Percentiles rank a stretch among this genome's conserved stretches.
These are phyloP conservation scores for Hemaris fuciformis DNA, from an alignment of 2,888 invertebrate genomes.

Conservation along the genomic window DNA sequence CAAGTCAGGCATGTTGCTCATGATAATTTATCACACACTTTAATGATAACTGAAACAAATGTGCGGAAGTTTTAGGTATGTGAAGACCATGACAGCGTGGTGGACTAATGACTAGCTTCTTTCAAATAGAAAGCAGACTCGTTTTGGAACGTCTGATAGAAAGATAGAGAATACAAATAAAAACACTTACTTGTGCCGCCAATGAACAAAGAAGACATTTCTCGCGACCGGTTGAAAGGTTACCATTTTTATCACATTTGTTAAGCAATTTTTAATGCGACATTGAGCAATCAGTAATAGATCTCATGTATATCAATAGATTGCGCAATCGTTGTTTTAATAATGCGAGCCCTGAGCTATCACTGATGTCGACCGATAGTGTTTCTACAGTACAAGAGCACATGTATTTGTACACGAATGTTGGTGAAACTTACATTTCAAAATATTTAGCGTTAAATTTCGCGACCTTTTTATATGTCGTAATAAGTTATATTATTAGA, in stretches of 20 bases:
- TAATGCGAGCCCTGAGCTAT: slow-evolving; percentile 4
- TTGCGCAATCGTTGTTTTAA: slow-evolving; percentile 4
- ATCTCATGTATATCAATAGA: slow-evolving; percentile 16
- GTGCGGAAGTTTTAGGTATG: no score
- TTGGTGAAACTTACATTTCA: background rate
- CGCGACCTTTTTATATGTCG: background rate
- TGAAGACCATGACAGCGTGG: no score
- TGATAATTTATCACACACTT: no score
- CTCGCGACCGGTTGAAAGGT: background rate
- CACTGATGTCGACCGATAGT: background rate
- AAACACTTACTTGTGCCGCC: background rate
- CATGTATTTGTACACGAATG: background rate
- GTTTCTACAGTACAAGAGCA: background rate
- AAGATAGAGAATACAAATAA: no score
- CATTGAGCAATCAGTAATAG: background rate
- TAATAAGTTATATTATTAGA: background rate
- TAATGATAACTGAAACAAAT: no score
- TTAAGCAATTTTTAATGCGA: slow-evolving; percentile 18
- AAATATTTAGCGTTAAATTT: background rate
- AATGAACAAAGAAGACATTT: background rate
- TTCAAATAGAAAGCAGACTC: background rate
- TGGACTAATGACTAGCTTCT: no score
- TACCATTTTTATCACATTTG: slow-evolving; percentile 20
- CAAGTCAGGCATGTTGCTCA: no score
- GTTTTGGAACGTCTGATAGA: background rate